Evolutionary conservation across 2,888 invertebrate genomes (phyloP).

Genomic region (Ctena decussata): DNA sequence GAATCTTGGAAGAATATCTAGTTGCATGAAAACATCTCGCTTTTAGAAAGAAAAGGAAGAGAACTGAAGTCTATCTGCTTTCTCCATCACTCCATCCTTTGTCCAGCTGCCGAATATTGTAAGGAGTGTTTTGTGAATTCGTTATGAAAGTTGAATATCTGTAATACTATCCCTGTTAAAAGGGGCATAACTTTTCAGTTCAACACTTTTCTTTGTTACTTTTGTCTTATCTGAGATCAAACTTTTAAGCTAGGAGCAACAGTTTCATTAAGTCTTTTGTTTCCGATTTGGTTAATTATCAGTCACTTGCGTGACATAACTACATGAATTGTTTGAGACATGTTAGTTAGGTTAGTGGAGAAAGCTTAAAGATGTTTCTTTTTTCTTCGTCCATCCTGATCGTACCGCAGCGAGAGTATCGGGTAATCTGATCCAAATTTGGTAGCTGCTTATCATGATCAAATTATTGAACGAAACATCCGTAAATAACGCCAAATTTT

Average conservation of each 20-base stretch:
- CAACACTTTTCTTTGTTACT: conserved; percentile 10
- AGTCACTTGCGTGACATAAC: neutral
- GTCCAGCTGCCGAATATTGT: neutral
- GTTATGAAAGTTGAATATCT: neutral
- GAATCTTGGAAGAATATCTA: neutral
- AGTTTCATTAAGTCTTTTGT: conserved; percentile 2
- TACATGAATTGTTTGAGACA: neutral
- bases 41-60: conserved; percentile 1
- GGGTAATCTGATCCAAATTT: conserved; percentile 1
- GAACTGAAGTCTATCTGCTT: neutral
- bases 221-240: neutral
- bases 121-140: neutral
- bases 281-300: neutral
- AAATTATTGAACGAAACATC: neutral
- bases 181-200: conserved; percentile 12
- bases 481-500: too few species aligned
- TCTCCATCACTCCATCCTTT: neutral
- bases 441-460: neutral
- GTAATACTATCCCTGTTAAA: neutral
- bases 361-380: neutral
- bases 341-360: neutral
- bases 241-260: neutral
- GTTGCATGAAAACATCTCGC: neutral
- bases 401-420: neutral
- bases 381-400: neutral